phyloP scores from a whole-genome alignment of 1,140 invertebrate species.

The Daktulosphaira vitifoliae region DNA sequence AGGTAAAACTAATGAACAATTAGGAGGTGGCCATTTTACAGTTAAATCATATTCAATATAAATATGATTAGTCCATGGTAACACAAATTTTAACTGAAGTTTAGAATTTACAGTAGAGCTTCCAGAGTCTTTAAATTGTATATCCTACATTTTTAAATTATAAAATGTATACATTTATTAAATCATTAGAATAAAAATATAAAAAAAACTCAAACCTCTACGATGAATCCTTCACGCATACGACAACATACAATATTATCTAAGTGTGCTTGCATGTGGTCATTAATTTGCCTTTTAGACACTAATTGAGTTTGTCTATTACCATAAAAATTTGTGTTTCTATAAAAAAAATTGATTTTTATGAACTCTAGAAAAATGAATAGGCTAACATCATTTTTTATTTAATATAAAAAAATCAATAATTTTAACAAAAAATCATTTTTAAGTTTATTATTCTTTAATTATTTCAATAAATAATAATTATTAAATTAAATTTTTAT shows the following conservation, averaged over 20 bases:
- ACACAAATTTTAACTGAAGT: constrained; percentile 57
- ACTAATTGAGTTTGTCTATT: constrained; percentile 50
- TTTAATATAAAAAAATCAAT: too few species aligned
- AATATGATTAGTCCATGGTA: constrained; percentile 68
- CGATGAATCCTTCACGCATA: constrained; percentile 68
- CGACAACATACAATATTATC: constrained; percentile 63
- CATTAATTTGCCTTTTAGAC: constrained; percentile 58
- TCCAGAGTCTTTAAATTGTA: constrained; percentile 48
- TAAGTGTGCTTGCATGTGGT: constrained; percentile 55
- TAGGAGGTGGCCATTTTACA: constrained; percentile 50
- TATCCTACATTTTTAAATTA: constrained; percentile 44
- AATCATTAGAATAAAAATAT: constrained; percentile 38
- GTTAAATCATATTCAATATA: constrained; percentile 60
- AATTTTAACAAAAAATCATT: too few species aligned
- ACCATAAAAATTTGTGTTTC: constrained; percentile 53
- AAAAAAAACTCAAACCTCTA: constrained; percentile 52
- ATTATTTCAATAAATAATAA: too few species aligned
- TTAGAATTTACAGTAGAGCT: constrained; percentile 35
- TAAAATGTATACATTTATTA: too few species aligned
- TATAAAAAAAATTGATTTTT: constrained; percentile 39
- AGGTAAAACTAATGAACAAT: not conserved
- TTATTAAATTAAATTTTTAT: too few species aligned
- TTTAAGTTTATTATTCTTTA: too few species aligned
- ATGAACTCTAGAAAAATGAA: too few species aligned
- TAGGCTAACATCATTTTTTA: too few species aligned